Base-by-base conservation (phyloP, 2,888 invertebrate species). In the Chloroclysta siterata region DNA sequence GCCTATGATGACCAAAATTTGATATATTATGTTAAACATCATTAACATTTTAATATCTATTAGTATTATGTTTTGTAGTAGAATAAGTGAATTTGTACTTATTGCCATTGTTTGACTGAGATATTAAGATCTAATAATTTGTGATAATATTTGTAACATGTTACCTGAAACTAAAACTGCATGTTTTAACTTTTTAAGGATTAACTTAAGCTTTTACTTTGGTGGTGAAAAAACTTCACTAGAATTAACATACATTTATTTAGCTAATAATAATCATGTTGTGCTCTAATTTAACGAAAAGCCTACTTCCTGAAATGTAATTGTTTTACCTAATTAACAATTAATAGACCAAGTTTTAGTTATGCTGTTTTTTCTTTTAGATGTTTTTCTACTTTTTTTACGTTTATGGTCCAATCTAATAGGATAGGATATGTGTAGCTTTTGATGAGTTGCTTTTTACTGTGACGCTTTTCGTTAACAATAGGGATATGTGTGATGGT, bases 81-180 rank as follows among this genome's bases (percentile, higher is more conserved):
- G 52, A 33, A 17, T 57, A 58, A 44, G 63, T 58, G 29, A 50
- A 42, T 41, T 10, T 11, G 13, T 15, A 53, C 41, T 44, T 44
- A 44, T 52, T 53, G 63, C 53, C 53, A 53, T 48, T 50, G 15
- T 59, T 15, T 46, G 46, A 46, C 46, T 17, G 3, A 46, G 17
- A 46, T 46, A 44, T 44, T 44, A 44, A 44, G 15, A 44, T 44
- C 44, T 46, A 46, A 46, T 17, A 10, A 46, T 46, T 48, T 66
- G 67, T 66, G 67, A 70, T 65, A 63, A 60, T 60, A 39, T 60
- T 44, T 60, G 53, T 57, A 69, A 66, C 55, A 54, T 58, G 69
- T 66, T 68, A 65, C 68, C 65, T 63, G 63, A 63, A 60, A 50
- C 50, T 52, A 48, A 22, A 36, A 53, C 47, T 55, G 58, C 58